Conservation (phyloP, 2,888 invertebrate genomes). For the Girardia tigrina region DNA sequence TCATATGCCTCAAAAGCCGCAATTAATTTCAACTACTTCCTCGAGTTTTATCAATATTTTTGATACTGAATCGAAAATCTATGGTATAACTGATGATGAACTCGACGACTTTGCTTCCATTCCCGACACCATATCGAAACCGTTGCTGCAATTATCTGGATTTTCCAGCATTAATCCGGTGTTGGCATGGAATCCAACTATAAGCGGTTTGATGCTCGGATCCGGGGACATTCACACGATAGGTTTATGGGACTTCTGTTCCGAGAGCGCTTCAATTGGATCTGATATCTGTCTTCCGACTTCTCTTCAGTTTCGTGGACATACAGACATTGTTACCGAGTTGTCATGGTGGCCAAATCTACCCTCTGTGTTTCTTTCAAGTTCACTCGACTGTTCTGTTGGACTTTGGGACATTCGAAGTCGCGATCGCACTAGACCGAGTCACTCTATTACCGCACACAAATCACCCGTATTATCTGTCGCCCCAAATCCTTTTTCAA, state of each 20-base stretch:
- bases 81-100: neutral
- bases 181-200: neutral
- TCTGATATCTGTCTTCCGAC: neutral
- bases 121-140: neutral
- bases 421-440: neutral
- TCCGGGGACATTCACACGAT: neutral
- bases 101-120: neutral
- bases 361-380: neutral
- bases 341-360: neutral
- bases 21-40: neutral
- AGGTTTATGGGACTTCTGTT: neutral
- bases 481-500: neutral
- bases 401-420: conserved; percentile 6
- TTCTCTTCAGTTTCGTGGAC: neutral
- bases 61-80: neutral
- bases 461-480: neutral
- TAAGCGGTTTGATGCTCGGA: neutral
- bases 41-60: neutral
- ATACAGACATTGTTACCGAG: neutral
- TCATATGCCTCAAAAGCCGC: neutral
- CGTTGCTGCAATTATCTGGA: neutral
- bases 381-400: neutral
- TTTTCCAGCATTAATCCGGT: neutral
- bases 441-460: neutral
- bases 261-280: neutral